Evolutionary conservation across 2,888 invertebrate species (phyloP).

Genomic region (Fragum fragum): DNA sequence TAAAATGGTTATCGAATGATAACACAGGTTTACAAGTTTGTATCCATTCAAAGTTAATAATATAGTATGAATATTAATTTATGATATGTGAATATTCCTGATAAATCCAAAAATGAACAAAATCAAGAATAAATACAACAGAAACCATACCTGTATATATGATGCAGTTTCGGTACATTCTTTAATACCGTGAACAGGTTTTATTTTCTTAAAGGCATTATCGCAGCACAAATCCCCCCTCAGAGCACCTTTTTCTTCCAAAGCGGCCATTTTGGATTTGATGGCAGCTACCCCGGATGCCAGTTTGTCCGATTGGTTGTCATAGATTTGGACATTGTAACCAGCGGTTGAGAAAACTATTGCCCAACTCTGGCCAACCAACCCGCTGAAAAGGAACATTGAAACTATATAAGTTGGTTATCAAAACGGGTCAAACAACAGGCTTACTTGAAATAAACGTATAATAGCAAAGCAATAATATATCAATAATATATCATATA

Average conservation of each 20-base stretch:
- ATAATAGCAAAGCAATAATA: too few relatives aligned
- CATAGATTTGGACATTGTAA: conserved; percentile 95
- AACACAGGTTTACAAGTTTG: too few relatives aligned
- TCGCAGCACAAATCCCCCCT: conserved; percentile 92
- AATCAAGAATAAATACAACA: too few relatives aligned
- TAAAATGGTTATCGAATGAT: too few relatives aligned
- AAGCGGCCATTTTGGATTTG: conserved; percentile 89
- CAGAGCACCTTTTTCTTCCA: conserved; percentile 89
- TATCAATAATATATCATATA: too few relatives aligned
- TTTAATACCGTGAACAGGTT: conserved; percentile 91
- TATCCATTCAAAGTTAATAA: too few relatives aligned
- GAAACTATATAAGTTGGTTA: too few relatives aligned
- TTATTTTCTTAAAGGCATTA: conserved; percentile 93
- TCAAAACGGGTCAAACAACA: too few relatives aligned
- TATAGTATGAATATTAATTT: too few relatives aligned
- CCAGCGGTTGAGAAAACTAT: conserved; percentile 97
- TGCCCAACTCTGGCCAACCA: conserved; percentile 98
- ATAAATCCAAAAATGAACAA: too few relatives aligned
- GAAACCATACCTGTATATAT: conserved; percentile 90
- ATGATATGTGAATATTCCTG: too few relatives aligned
- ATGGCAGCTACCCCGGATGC: conserved; percentile 90
- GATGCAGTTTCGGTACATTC: conserved; percentile 92
- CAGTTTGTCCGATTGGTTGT: conserved; percentile 86
- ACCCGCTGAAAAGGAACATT: conserved; percentile 92
- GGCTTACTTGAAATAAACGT: too few relatives aligned